These are phyloP conservation scores for Aethes cnicana DNA, from an alignment of 2,888 invertebrate genomes.

Conservation along the genomic window DNA sequence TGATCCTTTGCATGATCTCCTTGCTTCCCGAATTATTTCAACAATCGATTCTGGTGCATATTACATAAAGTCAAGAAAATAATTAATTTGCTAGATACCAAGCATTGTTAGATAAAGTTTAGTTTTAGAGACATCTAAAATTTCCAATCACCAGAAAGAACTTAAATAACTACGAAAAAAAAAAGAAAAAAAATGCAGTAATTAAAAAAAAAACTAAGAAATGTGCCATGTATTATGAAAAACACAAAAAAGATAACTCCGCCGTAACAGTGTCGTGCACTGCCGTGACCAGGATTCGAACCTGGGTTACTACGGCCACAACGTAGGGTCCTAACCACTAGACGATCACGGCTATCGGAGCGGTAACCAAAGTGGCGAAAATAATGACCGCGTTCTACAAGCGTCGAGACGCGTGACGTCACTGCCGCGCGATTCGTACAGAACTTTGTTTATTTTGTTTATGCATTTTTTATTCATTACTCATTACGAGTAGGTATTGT, in stretches of 20 bases:
- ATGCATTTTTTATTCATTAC: too few species aligned
- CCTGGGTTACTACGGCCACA: slow-evolving; percentile 84
- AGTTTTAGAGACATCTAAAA: too few species aligned
- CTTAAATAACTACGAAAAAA: background rate
- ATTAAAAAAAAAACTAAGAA: slow-evolving; percentile 19
- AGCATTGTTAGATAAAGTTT: too few species aligned
- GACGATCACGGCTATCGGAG: slow-evolving; percentile 47
- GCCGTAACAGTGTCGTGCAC: slow-evolving; percentile 45
- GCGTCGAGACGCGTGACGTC: slow-evolving; percentile 15
- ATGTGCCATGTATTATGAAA: too few species aligned
- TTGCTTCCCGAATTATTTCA: too few species aligned
- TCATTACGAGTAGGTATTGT: too few species aligned
- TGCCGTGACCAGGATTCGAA: slow-evolving; percentile 84
- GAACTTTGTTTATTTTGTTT: too few species aligned
- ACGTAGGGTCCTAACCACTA: slow-evolving; percentile 80
- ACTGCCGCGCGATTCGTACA: slow-evolving; percentile 4
- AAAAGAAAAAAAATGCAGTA: background rate
- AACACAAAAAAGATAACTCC: slow-evolving; percentile 41
- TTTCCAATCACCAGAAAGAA: background rate
- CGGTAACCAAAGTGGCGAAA: slow-evolving; percentile 14
- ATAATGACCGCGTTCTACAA: slow-evolving; percentile 6
- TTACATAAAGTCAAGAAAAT: too few species aligned
- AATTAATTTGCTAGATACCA: too few species aligned
- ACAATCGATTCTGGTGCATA: too few species aligned
- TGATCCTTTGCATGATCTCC: too few species aligned